Evolutionary conservation across 2,797 vertebrate genomes (phyloP).

Genomic region (Mormyrus proboscirostris): DNA sequence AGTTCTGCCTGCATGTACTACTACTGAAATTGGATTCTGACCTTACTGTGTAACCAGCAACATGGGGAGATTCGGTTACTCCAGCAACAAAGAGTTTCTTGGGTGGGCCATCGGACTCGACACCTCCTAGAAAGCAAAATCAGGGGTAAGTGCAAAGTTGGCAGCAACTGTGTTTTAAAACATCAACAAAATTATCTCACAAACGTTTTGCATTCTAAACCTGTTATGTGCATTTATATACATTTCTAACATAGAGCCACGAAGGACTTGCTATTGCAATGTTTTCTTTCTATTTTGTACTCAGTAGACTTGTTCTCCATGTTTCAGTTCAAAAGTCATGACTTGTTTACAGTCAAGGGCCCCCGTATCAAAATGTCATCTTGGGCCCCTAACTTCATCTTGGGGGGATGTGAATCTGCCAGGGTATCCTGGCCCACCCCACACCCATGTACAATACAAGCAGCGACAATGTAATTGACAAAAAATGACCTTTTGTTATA

Average conservation of each 20-base stretch:
- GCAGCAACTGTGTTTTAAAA: neutral
- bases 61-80: conserved; percentile 60
- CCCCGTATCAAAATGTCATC: neutral
- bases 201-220: neutral
- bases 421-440: neutral
- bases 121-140: conserved; percentile 51
- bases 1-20: neutral
- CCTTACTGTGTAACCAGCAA: conserved; percentile 64
- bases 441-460: neutral
- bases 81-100: conserved; percentile 73
- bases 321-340: neutral
- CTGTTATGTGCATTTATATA: neutral
- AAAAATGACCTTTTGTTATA: neutral
- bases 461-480: neutral
- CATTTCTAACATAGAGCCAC: neutral
- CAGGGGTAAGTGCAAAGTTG: neutral
- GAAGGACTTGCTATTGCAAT: neutral
- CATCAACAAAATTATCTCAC: neutral
- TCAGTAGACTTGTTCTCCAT: neutral
- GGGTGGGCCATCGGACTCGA: conserved; percentile 68
- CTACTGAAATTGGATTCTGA: conserved; percentile 32
- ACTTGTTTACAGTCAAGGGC: neutral
- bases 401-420: neutral
- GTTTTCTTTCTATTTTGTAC: neutral
- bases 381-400: neutral